Evolutionary conservation across 2,888 invertebrate genomes (phyloP).

Genomic region (Neria commutata): DNA sequence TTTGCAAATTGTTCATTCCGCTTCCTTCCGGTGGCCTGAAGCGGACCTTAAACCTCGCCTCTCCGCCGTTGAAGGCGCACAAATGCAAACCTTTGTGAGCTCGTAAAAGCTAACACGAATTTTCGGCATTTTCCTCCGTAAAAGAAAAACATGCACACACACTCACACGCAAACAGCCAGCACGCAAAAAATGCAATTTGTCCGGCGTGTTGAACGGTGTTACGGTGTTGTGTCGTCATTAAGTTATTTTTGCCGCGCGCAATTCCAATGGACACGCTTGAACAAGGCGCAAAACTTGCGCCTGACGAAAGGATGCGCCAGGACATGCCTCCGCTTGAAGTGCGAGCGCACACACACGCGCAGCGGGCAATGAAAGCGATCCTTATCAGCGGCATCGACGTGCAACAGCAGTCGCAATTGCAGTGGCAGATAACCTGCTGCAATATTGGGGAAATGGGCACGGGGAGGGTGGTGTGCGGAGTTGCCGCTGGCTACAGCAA

Average conservation of each 20-base stretch:
- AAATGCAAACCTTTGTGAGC: background rate
- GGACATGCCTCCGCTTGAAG: background rate
- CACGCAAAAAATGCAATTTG: slow-evolving; percentile 29
- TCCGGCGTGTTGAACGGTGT: slow-evolving; percentile 25
- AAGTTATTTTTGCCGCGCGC: slow-evolving; percentile 20
- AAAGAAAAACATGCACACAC: background rate
- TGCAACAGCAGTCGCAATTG: background rate
- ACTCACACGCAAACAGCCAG: too few species aligned
- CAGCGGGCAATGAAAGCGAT: slow-evolving; percentile 9
- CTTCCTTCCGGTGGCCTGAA: background rate
- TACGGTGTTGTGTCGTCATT: background rate
- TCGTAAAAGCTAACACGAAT: slow-evolving; percentile 3
- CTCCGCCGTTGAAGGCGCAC: background rate
- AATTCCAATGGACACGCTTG: slow-evolving; percentile 26
- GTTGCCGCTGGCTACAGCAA: too few species aligned
- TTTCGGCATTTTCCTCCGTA: slow-evolving; percentile 3
- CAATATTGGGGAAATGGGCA: too few species aligned
- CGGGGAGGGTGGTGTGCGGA: too few species aligned
- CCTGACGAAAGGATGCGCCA: slow-evolving; percentile 12
- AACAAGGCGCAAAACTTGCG: slow-evolving; percentile 22
- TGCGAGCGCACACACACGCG: background rate
- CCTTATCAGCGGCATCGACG: slow-evolving; percentile 14
- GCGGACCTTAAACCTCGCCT: too few species aligned
- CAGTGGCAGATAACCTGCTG: too few species aligned
- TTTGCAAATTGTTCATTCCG: slow-evolving; percentile 1